Percentiles rank a stretch among this genome's conserved stretches.
phyloP scores from a whole-genome alignment of 2,797 vertebrate genomes.

The Coranthus polyacanthus region DNA sequence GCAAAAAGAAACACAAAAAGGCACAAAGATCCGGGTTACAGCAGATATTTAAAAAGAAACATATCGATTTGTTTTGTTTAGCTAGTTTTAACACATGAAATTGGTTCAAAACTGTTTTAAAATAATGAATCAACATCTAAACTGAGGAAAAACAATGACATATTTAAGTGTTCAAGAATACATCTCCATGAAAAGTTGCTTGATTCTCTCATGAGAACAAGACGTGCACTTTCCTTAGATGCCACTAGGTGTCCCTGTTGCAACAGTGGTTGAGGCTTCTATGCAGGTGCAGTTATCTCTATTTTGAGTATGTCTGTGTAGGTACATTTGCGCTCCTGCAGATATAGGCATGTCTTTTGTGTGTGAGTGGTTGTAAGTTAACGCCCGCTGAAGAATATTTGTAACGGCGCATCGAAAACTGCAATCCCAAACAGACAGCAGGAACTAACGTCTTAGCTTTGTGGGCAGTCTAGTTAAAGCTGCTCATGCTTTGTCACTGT shows the following conservation, averaged over 20 bases:
- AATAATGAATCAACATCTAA: not conserved
- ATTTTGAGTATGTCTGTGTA: constrained; percentile 3
- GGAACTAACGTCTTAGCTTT: constrained; percentile 73
- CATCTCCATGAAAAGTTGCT: constrained; percentile 6
- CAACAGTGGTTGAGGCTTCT: constrained; percentile 53
- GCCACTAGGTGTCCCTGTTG: constrained; percentile 80
- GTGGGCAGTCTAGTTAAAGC: constrained; percentile 65
- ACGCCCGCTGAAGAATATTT: too few species aligned
- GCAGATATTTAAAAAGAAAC: constrained; percentile 9
- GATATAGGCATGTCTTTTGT: constrained; percentile 8
- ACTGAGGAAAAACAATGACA: not conserved
- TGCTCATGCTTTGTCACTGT: constrained; percentile 73
- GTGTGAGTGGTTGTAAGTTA: not conserved
- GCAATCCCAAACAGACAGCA: constrained; percentile 74
- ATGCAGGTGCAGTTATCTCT: constrained; percentile 7
- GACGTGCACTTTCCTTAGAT: not conserved
- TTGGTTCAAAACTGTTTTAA: not conserved
- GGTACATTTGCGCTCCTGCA: constrained; percentile 5
- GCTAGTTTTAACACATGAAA: not conserved
- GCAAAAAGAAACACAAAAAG: constrained; percentile 49
- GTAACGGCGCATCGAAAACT: constrained; percentile 39
- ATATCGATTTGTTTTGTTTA: not conserved
- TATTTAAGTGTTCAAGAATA: not conserved
- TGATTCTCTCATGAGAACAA: not conserved
- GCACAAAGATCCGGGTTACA: constrained; percentile 37